Conservation (phyloP, 64 coral and sea anemone species). For the Platygyra sinensis region DNA sequence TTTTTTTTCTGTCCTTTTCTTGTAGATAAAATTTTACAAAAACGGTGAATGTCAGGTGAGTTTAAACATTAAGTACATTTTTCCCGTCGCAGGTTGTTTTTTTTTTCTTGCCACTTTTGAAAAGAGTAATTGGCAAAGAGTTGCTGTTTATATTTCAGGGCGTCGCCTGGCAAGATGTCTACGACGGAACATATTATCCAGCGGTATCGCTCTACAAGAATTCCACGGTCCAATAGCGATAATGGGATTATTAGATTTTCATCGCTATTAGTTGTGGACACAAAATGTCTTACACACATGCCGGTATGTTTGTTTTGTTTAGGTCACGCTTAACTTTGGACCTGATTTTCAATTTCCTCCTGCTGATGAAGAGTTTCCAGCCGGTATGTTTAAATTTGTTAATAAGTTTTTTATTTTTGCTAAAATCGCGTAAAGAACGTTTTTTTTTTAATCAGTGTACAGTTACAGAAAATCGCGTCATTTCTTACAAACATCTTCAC, state of each 20-base stretch:
- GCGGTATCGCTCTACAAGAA: constrained; percentile 92
- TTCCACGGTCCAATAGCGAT: constrained; percentile 37
- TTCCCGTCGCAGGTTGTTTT: not conserved
- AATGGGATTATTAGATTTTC: not conserved
- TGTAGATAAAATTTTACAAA: constrained; percentile 91
- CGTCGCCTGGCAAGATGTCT: constrained; percentile 82
- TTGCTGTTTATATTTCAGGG: constrained; percentile 58
- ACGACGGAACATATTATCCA: constrained; percentile 89
- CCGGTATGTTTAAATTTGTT: constrained; percentile 63
- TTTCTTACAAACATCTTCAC: too few relatives aligned
- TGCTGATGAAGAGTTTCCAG: constrained; percentile 76
- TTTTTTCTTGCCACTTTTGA: not conserved
- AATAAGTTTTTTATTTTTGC: too few relatives aligned
- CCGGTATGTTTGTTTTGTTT: not conserved
- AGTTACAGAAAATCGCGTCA: too few relatives aligned
- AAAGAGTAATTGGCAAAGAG: not conserved
- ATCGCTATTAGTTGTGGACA: not conserved
- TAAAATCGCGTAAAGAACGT: too few relatives aligned
- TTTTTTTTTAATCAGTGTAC: too few relatives aligned
- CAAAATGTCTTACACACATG: not conserved
- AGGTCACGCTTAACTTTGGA: constrained; percentile 96
- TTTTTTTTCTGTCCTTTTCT: not conserved
- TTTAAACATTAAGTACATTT: not conserved
- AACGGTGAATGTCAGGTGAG: constrained; percentile 92
- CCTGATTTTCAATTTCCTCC: constrained; percentile 90